Percentiles rank a stretch among this genome's conserved stretches.
phyloP scores from a whole-genome alignment of 2,797 vertebrate species.

The Tokudaia muenninki region DNA sequence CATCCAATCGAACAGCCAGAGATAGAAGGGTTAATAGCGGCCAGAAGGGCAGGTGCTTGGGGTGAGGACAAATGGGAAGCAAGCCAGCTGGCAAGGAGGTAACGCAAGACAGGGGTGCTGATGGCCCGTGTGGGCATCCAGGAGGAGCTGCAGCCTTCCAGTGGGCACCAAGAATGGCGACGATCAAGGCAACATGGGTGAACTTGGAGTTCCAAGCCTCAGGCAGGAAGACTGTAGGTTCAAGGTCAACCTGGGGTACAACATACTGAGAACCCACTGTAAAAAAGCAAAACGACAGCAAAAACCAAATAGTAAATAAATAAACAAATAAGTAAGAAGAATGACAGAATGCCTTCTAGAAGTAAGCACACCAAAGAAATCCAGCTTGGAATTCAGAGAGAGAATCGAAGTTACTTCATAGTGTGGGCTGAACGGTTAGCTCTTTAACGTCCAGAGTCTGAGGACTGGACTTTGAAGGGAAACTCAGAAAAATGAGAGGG shows the following conservation, averaged over 20 bases:
- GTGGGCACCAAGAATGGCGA: background rate
- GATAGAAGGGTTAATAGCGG: conserved; percentile 62
- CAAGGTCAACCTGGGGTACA: background rate
- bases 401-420: background rate
- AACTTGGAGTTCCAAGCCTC: background rate
- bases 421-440: background rate
- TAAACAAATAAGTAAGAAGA: background rate
- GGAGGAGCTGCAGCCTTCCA: background rate
- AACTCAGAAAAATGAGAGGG: background rate
- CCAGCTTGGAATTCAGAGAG: conserved; percentile 13
- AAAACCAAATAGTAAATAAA: background rate
- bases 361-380: background rate
- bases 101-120: conserved; percentile 62
- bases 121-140: background rate
- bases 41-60: conserved; percentile 47
- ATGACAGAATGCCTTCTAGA: background rate
- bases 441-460: background rate
- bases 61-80: conserved; percentile 52
- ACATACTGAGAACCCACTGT: background rate
- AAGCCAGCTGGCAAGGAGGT: conserved; percentile 30
- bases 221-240: background rate
- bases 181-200: background rate
- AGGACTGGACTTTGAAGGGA: conserved; percentile 32
- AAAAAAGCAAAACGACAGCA: background rate
- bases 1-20: conserved; percentile 12